A percentile compares a stretch with the other conserved stretches of the same genome.
These are phyloP conservation scores for Diplolepis rosae DNA, from an alignment of 2,888 invertebrate species.

Conservation along the genomic window DNA sequence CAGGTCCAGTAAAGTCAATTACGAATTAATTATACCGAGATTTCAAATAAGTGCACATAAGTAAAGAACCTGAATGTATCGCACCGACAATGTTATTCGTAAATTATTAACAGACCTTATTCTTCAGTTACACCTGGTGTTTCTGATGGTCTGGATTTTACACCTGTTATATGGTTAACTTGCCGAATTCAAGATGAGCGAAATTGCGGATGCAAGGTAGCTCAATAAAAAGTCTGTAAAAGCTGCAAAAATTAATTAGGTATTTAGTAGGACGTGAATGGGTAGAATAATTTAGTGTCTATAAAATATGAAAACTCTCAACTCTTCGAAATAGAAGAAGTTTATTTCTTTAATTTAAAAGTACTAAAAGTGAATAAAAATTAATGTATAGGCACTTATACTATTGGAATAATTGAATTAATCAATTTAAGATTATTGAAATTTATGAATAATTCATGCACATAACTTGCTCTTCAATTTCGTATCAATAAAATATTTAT, in stretches of 20 bases:
- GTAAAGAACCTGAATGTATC: no score
- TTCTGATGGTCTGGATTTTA: slow-evolving; percentile 46
- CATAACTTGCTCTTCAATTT: no score
- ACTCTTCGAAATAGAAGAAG: no score
- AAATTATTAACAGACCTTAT: slow-evolving; percentile 31
- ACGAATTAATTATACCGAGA: slow-evolving; percentile 8
- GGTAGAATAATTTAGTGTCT: no score
- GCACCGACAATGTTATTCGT: slow-evolving; percentile 6
- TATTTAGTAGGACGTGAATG: background rate
- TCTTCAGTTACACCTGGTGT: slow-evolving; percentile 46
- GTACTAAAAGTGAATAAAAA: no score
- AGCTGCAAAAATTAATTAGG: background rate
- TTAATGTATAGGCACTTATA: no score
- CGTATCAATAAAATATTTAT: no score
- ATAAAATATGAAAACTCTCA: no score
- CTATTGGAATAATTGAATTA: no score
- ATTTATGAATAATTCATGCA: no score
- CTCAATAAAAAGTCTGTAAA: slow-evolving; percentile 5
- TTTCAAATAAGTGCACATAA: background rate
- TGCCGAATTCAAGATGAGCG: slow-evolving; percentile 1
- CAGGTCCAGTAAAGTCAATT: slow-evolving; percentile 15
- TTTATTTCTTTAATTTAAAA: no score
- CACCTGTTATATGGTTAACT: slow-evolving; percentile 43
- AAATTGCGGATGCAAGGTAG: background rate
- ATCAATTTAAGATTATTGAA: no score